These are phyloP conservation scores for Trogon surrucura DNA, from an alignment of 2,113 vertebrate species.

Conservation along the genomic window DNA sequence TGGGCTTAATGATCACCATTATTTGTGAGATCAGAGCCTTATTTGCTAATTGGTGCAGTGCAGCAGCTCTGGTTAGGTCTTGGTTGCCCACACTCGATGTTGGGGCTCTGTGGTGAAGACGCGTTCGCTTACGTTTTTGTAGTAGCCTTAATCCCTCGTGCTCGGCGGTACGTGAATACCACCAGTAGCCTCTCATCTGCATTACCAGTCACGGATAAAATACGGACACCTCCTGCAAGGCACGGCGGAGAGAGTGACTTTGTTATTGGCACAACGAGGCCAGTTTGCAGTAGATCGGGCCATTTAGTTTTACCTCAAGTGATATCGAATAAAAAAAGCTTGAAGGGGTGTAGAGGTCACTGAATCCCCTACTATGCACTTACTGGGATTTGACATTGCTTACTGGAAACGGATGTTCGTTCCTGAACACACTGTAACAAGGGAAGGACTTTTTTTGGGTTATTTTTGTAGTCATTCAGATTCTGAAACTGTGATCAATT, in stretches of 20 bases:
- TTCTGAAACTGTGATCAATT: slow-evolving; percentile 81
- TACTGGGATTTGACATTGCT: slow-evolving; percentile 65
- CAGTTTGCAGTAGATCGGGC: slow-evolving; percentile 38
- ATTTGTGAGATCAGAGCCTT: not conserved
- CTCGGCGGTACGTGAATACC: not conserved
- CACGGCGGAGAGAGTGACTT: not conserved
- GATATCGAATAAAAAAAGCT: slow-evolving; percentile 53
- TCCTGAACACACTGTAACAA: slow-evolving; percentile 69
- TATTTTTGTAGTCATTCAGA: slow-evolving; percentile 61
- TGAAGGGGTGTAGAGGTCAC: slow-evolving; percentile 62
- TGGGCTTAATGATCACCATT: not conserved
- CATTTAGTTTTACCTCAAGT: slow-evolving; percentile 78
- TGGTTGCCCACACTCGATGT: fast-evolving
- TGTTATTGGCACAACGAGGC: not conserved
- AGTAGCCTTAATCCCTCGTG: slow-evolving; percentile 53
- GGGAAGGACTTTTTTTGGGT: slow-evolving; percentile 58
- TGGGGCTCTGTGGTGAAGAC: not conserved
- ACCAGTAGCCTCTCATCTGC: slow-evolving; percentile 9
- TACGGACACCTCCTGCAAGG: not conserved
- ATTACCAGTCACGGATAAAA: not conserved
- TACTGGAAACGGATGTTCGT: slow-evolving; percentile 64
- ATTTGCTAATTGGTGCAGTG: not conserved
- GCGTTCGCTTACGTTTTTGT: not conserved
- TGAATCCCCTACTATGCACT: slow-evolving; percentile 76
- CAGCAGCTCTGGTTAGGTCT: not conserved